A percentile compares a stretch with the other conserved stretches of the same genome.
These are phyloP conservation scores for Psittacula cyanocephala DNA, from an alignment of 2,113 vertebrate species.

Conservation along the genomic window DNA sequence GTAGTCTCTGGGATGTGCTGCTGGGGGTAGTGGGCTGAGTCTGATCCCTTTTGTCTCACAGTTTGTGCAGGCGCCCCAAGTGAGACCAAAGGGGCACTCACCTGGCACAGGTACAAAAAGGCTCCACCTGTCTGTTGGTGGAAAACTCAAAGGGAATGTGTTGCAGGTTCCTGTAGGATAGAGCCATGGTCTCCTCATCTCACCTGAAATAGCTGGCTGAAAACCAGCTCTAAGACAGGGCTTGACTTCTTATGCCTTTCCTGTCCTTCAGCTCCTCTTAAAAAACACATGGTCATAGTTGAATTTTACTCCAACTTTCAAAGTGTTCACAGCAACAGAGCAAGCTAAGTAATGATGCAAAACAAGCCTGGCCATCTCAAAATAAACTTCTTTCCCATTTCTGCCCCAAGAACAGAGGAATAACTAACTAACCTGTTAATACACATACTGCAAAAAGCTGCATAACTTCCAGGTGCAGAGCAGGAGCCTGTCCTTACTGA, in stretches of 20 bases:
- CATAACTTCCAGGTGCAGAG: background rate
- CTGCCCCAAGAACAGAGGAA: background rate
- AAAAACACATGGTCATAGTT: background rate
- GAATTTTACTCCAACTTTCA: background rate
- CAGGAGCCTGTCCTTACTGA: background rate
- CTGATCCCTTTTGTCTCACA: background rate
- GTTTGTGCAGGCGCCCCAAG: rapidly evolving
- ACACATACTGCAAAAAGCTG: background rate
- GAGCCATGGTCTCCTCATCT: background rate
- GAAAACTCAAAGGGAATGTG: background rate
- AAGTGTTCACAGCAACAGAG: background rate
- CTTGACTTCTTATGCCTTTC: background rate
- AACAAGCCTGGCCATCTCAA: background rate
- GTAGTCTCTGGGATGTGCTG: background rate
- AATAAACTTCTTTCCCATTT: background rate
- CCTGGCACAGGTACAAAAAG: background rate
- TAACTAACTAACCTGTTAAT: background rate
- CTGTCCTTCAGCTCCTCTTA: background rate
- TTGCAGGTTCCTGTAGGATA: background rate
- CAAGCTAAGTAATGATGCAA: background rate
- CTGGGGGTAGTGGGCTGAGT: background rate
- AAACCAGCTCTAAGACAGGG: background rate
- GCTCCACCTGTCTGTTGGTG: background rate
- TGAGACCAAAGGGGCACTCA: background rate
- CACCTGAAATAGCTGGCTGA: background rate